These are phyloP conservation scores for Metopia argyrocephala DNA, from an alignment of 2,888 invertebrate species.

Conservation along the genomic window DNA sequence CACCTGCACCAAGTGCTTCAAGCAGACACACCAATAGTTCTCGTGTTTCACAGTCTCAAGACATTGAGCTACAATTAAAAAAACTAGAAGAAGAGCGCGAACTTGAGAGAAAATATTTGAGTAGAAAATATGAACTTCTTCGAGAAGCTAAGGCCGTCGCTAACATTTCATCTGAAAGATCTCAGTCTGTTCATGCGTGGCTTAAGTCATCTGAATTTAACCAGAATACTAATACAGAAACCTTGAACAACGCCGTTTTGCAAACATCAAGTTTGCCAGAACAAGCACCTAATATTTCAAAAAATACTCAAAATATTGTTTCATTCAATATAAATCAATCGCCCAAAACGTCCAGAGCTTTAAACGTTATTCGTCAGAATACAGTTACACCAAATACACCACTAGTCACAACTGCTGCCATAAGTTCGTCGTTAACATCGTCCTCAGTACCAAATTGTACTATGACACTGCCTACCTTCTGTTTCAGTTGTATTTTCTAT, in stretches of 20 bases:
- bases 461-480: not conserved
- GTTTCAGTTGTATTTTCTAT: no score
- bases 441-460: constrained; percentile 26
- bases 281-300: not conserved
- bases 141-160: constrained; percentile 25
- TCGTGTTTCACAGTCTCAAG: not conserved
- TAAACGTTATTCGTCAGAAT: not conserved
- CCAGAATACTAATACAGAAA: no score
- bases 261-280: constrained; percentile 5
- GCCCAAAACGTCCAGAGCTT: not conserved
- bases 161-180: constrained; percentile 17
- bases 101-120: constrained; percentile 17
- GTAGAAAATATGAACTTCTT: constrained; percentile 41
- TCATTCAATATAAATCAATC: not conserved
- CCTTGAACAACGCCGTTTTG: not conserved
- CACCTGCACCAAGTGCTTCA: not conserved
- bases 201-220: not conserved
- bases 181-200: constrained; percentile 32
- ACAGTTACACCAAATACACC: not conserved
- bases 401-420: not conserved
- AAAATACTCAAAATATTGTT: not conserved
- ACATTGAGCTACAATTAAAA: constrained; percentile 20
- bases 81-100: constrained; percentile 26
- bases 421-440: constrained; percentile 7
- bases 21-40: not conserved